These are phyloP conservation scores for Pseudolycoriella hygida DNA, from an alignment of 2,888 invertebrate genomes.

Conservation along the genomic window DNA sequence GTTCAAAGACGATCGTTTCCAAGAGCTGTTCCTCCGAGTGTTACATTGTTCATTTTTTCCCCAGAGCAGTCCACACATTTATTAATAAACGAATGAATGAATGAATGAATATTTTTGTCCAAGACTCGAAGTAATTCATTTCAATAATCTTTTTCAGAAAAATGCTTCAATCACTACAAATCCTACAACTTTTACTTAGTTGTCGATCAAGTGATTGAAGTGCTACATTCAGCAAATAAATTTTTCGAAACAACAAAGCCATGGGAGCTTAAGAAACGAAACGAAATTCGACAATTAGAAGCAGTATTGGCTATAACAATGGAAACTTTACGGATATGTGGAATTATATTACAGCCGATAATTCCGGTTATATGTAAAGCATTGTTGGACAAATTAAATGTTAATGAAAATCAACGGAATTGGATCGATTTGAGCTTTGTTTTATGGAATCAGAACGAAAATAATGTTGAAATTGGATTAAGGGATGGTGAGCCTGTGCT, in stretches of 20 bases:
- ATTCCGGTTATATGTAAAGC: slow-evolving; percentile 52
- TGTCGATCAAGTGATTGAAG: slow-evolving; percentile 55
- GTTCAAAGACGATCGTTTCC: too few species aligned
- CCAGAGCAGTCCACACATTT: too few species aligned
- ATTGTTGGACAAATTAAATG: slow-evolving; percentile 50
- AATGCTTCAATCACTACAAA: slow-evolving; percentile 48
- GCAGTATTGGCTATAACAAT: slow-evolving; percentile 65
- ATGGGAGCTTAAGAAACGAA: slow-evolving; percentile 60
- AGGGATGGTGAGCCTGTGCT: neutral
- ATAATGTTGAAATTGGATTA: neutral
- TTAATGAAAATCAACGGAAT: slow-evolving; percentile 29
- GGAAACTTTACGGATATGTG: slow-evolving; percentile 65
- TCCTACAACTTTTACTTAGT: slow-evolving; percentile 68
- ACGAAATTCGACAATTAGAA: slow-evolving; percentile 40
- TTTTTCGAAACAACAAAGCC: slow-evolving; percentile 77
- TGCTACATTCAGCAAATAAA: slow-evolving; percentile 61
- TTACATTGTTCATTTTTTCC: too few species aligned
- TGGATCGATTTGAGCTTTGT: slow-evolving; percentile 27
- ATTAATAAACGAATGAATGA: too few species aligned
- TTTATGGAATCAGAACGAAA: neutral
- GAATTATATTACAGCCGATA: slow-evolving; percentile 71
- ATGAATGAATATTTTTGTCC: too few species aligned
- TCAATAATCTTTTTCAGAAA: slow-evolving; percentile 31
- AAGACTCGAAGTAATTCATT: too few species aligned
- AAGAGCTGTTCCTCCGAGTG: too few species aligned